phyloP scores from a whole-genome alignment of 2,888 invertebrate genomes.

The Tanytarsus gracilentus region DNA sequence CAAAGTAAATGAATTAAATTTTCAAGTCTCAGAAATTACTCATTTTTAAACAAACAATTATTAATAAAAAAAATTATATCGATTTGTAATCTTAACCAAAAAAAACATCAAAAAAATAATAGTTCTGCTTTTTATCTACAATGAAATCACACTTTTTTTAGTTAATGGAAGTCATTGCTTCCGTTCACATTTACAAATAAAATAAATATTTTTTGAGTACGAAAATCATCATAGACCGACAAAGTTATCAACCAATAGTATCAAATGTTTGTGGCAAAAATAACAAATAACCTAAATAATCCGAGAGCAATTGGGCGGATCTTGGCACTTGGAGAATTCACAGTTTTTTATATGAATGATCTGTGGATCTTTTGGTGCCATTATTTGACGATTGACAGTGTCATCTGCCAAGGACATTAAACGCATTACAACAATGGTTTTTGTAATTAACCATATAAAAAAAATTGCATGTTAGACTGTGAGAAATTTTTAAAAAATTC shows the following conservation, averaged over 20 bases:
- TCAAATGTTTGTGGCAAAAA: neutral
- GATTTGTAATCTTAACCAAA: no score
- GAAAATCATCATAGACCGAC: neutral
- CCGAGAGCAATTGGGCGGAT: slow-evolving; percentile 32
- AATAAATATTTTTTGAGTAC: neutral
- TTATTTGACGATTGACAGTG: slow-evolving; percentile 36
- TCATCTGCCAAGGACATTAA: neutral
- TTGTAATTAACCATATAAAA: neutral
- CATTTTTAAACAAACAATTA: no score
- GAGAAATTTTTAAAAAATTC: no score
- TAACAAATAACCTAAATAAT: neutral
- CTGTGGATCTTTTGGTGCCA: slow-evolving; percentile 47
- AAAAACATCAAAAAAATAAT: neutral
- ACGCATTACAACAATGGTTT: neutral
- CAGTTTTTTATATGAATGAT: slow-evolving; percentile 38
- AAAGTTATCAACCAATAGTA: neutral
- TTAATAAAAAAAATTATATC: no score
- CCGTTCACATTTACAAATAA: neutral
- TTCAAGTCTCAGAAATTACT: no score
- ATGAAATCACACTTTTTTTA: neutral
- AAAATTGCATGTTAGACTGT: neutral
- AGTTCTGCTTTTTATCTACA: neutral
- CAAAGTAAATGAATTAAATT: neutral
- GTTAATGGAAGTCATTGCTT: neutral
- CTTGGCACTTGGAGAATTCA: slow-evolving; percentile 47